phyloP scores from a whole-genome alignment of 53 echinoderm and acorn worm species.

The Antedon mediterranea region DNA sequence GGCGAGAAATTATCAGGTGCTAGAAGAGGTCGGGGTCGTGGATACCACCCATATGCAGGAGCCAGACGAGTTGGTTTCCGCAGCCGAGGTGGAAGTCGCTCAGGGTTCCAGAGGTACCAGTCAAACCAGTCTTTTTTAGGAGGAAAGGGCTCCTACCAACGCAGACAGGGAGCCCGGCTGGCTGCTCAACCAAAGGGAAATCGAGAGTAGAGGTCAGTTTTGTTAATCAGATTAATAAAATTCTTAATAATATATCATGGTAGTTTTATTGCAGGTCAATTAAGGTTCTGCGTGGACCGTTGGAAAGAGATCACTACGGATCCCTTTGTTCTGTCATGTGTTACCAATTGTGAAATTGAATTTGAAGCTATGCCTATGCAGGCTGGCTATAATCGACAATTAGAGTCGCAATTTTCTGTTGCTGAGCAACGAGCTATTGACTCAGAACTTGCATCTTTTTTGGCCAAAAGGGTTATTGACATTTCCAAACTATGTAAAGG shows the following conservation, averaged over 20 bases:
- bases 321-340: neutral
- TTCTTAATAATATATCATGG: neutral
- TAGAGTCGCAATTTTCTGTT: constrained; percentile 1
- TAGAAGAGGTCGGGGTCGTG: neutral
- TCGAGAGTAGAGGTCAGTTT: neutral
- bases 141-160: neutral
- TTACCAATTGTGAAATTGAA: neutral
- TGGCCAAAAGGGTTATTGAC: constrained; percentile 24
- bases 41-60: neutral
- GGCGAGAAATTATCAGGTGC: neutral
- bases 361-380: constrained; percentile 6
- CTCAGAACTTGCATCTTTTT: constrained; percentile 18
- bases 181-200: neutral
- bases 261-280: neutral
- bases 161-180: neutral
- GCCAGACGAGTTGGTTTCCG: neutral
- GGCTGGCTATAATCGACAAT: neutral
- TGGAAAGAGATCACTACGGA: neutral
- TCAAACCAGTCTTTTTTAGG: neutral
- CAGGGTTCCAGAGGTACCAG: neutral
- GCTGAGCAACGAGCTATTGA: constrained; percentile 1
- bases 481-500: neutral
- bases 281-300: neutral
- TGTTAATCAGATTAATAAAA: neutral
- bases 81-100: neutral